Evolutionary conservation across 2,888 invertebrate genomes (phyloP).

Genomic region (Lysandra bellargus): DNA sequence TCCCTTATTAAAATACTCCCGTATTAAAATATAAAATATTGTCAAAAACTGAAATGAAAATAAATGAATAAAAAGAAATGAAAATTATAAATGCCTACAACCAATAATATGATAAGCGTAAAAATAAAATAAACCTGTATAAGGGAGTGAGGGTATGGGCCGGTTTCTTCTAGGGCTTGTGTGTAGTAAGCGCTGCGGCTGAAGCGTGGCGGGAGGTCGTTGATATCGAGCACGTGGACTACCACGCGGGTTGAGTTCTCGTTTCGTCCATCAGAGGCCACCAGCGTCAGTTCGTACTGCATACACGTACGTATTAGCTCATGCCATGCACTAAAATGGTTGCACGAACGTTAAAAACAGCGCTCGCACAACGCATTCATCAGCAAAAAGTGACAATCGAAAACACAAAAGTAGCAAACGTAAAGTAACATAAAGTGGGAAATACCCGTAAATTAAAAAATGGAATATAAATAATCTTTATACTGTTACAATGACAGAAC

Average conservation of each 20-base stretch:
- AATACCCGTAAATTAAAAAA: slow-evolving; percentile 23
- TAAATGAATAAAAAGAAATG: not conserved
- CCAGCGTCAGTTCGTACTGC: slow-evolving; percentile 93
- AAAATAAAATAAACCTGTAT: slow-evolving; percentile 83
- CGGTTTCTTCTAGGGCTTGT: slow-evolving; percentile 88
- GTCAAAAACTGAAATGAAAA: not conserved
- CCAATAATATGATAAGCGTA: not conserved
- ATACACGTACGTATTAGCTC: slow-evolving; percentile 67
- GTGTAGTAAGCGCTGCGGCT: slow-evolving; percentile 86
- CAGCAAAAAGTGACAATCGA: not conserved
- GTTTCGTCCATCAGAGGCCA: slow-evolving; percentile 94
- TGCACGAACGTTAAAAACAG: slow-evolving; percentile 35
- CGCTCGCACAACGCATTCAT: slow-evolving; percentile 11
- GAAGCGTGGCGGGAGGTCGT: slow-evolving; percentile 93
- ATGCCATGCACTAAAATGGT: slow-evolving; percentile 69
- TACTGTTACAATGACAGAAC: slow-evolving; percentile 44
- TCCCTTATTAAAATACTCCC: not conserved
- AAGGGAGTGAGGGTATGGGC: slow-evolving; percentile 85
- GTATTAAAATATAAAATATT: not conserved
- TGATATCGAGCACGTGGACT: slow-evolving; percentile 91
- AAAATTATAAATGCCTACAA: not conserved
- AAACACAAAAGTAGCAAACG: slow-evolving; percentile 20
- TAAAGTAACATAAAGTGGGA: slow-evolving; percentile 14
- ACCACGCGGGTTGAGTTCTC: slow-evolving; percentile 92
- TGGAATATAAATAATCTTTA: slow-evolving; percentile 25